A percentile compares a stretch with the other conserved stretches of the same genome.
Evolutionary conservation across 2,797 vertebrate genomes (phyloP).

Genomic region (Brachymystax lenok): DNA sequence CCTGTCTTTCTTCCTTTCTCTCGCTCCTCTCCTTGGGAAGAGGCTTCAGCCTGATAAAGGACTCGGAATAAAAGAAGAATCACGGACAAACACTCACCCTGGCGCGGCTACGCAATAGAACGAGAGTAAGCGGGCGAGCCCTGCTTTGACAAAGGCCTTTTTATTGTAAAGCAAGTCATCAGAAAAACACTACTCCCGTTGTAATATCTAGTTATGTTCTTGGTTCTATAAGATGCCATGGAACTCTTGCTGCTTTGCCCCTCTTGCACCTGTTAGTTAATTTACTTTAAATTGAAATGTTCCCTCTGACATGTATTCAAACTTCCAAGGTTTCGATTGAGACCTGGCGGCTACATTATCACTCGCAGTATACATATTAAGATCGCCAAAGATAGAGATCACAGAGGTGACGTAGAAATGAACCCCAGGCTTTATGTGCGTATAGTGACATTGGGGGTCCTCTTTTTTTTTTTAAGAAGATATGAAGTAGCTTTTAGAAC

Average conservation of each 20-base stretch:
- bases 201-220: not conserved
- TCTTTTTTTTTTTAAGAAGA: not conserved
- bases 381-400: slow-evolving; percentile 52
- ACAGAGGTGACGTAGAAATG: not conserved
- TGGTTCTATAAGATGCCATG: not conserved
- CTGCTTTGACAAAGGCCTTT: not conserved
- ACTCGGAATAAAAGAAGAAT: not conserved
- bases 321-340: slow-evolving; percentile 13
- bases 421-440: not conserved
- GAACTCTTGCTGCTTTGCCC: not conserved
- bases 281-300: not conserved
- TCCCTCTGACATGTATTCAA: slow-evolving; percentile 5
- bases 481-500: not conserved
- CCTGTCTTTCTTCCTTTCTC: slow-evolving; percentile 11
- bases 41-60: not conserved
- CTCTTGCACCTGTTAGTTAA: not conserved
- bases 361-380: slow-evolving; percentile 19
- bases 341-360: not conserved
- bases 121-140: not conserved
- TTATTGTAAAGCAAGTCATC: not conserved
- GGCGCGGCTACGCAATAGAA: not conserved
- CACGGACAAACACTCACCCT: not conserved
- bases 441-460: not conserved
- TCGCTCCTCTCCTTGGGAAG: slow-evolving; percentile 1
- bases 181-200: not conserved